Percentiles rank a stretch among this genome's conserved stretches.
phyloP scores from a whole-genome alignment of 2,888 invertebrate species.

The Dorcus parallelipipedus region DNA sequence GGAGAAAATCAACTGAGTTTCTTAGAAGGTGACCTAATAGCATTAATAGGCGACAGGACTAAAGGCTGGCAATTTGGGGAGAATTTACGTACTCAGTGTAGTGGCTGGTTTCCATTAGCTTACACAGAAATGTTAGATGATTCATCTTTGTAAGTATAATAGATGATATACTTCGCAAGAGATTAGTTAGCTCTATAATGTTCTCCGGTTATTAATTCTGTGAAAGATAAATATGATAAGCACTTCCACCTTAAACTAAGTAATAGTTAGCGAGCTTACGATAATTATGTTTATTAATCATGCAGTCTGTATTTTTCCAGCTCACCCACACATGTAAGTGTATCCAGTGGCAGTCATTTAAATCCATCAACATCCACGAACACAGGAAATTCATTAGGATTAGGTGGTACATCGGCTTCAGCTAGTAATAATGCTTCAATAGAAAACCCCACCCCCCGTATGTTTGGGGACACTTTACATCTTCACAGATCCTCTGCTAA shows the following conservation, averaged over 20 bases:
- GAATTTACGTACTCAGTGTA: constrained; percentile 84
- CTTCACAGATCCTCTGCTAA: constrained; percentile 53
- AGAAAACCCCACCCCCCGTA: constrained; percentile 60
- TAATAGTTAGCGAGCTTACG: background rate
- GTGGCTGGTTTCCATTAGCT: constrained; percentile 95
- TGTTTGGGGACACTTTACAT: constrained; percentile 69
- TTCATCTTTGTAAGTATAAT: constrained; percentile 55
- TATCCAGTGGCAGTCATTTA: constrained; percentile 20
- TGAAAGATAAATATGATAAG: no score
- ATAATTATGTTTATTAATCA: background rate
- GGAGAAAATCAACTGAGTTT: constrained; percentile 91
- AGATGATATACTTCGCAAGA: no score
- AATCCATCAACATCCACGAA: constrained; percentile 32
- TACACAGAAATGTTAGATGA: constrained; percentile 81
- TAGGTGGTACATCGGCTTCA: constrained; percentile 16
- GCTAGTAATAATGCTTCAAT: constrained; percentile 48
- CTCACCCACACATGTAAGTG: constrained; percentile 18
- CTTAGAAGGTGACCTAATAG: constrained; percentile 85
- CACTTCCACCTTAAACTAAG: background rate
- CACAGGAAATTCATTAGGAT: constrained; percentile 25
- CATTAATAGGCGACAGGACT: constrained; percentile 83
- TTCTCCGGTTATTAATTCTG: no score
- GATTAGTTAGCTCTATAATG: no score
- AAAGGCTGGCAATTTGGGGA: constrained; percentile 98
- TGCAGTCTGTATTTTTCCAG: constrained; percentile 4